Base-by-base conservation (phyloP, 2,113 vertebrate genomes). In the Gallinago media region DNA sequence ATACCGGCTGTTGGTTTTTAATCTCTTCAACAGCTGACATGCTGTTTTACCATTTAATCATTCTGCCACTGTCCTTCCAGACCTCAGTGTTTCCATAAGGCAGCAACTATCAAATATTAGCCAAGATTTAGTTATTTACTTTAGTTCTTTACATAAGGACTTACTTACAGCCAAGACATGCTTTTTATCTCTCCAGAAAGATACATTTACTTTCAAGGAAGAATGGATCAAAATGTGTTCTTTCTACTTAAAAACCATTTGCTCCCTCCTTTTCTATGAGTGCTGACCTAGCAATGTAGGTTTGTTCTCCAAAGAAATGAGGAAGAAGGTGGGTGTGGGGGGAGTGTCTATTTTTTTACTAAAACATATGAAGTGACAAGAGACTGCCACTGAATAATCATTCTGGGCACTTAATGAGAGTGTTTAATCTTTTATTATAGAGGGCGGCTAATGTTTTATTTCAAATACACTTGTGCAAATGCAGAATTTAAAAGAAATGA, bases 11-110 rank as follows among this genome's bases (percentile, higher is more conserved):
- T 76, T 95, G 83, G 18, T 15, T 87, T 94, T 87, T 94, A 94
- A 91, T 95, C 92, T 94, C 86, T 65, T 82, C 82, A 76, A 68
- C 65, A 95, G 88, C 91, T 95, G 91, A 94, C 96, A 50, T 84
- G 80, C 79, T 93, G 54, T 54, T 96, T 81, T 88, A 91, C 56
- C 12, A 5, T 92, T 96, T 66, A 84, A 85, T 89, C 47, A 26
- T 91, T 55, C 89, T 89, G 31, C 72, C 55, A 22, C 87, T 17
- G 5, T 96, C 91, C 66, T 82, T 63, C 49, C 84, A 85, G 55
- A 56, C 71, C 74, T 74, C 63, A 32, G 15, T 68, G 38, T 19
- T 70, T 92, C 76, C 84, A 29, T 85, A 91, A 85, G 92, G 59
- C 67, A 36, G 58, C 55, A 93, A 27, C 65, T 85, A 17, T 65